A percentile compares a stretch with the other conserved stretches of the same genome.
Evolutionary conservation across 2,888 invertebrate genomes (phyloP).

Genomic region (Ophion ventricosus): DNA sequence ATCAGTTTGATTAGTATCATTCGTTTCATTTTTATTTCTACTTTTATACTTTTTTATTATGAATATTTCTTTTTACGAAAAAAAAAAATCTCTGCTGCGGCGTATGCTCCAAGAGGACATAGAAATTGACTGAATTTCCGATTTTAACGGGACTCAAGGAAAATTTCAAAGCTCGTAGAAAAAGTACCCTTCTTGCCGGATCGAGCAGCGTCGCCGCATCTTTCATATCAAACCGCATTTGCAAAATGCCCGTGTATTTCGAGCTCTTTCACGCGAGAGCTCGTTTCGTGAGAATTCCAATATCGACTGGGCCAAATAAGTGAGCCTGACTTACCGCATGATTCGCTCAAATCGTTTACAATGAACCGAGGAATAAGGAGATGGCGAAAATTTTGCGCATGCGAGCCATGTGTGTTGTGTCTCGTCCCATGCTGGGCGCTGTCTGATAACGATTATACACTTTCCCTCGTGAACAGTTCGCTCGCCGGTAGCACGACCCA

Average conservation of each 20-base stretch:
- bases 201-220: neutral
- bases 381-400: conserved; percentile 61
- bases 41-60: too few relatives aligned
- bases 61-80: too few relatives aligned
- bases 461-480: conserved; percentile 9
- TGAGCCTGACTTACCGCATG: neutral
- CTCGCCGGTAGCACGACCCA: conserved; percentile 19
- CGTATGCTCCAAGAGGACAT: neutral
- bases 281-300: conserved; percentile 12
- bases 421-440: conserved; percentile 27
- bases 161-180: neutral
- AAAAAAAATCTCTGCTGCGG: too few relatives aligned
- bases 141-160: too few relatives aligned
- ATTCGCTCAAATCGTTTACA: neutral
- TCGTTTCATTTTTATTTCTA: too few relatives aligned
- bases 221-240: neutral
- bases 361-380: neutral
- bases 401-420: conserved; percentile 41
- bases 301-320: conserved; percentile 27
- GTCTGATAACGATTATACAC: conserved; percentile 50
- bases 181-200: neutral
- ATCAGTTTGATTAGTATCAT: too few relatives aligned
- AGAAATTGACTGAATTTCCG: neutral
- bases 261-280: conserved; percentile 8
- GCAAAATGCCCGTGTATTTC: neutral